Evolutionary conservation across 2,888 invertebrate genomes (phyloP), one percentile per base, ranked within the genome.

Genomic region (Papilio demoleus): DNA sequence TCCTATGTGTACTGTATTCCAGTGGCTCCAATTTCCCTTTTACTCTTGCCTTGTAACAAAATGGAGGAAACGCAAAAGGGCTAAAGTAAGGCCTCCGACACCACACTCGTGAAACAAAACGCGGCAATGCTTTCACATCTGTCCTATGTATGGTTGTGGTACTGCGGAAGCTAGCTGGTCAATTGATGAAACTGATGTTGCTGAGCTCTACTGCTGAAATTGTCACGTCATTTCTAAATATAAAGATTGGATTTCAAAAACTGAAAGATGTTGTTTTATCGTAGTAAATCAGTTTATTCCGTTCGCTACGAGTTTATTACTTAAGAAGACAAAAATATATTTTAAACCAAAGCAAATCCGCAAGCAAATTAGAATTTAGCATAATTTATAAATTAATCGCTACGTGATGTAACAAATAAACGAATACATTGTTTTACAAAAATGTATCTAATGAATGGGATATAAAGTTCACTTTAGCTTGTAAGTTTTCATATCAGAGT

Each of bases 341-440:
- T n/a, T 22, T 17, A 56, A 12, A 31, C 17, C 17, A 4, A 56
- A 27, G 9, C 31, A 17, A 34, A 31, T 56, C 22, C 27, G 11
- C 14, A 11, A 42, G 0, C 27, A 65, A 8, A 42, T 27, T 65
- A 59, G 36, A 66, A 60, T 45, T 45, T 47, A 47, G 24, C 17
- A 31, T 56, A 31, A 56, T 31, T 47, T 59, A 24, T 66, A 59
- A 59, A 24, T 59, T 59, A 36, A 66, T 66, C n/a, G 22, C 22
- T 59, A 45, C 45, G 45, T 36, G 34, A 47, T 12, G 22, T 24
- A 36, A 17, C 17, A 47, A 34, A 50, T 31, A 31, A 17, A 56
- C 6, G 17, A 0, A 31, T n/a, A 17, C n/a, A 22, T 36, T 8
- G 22, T 14, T 9, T 6, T 3, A 3, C 53, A 53, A 53, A 53